phyloP scores from a whole-genome alignment of 2,797 vertebrate species.

The Xerus rutilus region DNA sequence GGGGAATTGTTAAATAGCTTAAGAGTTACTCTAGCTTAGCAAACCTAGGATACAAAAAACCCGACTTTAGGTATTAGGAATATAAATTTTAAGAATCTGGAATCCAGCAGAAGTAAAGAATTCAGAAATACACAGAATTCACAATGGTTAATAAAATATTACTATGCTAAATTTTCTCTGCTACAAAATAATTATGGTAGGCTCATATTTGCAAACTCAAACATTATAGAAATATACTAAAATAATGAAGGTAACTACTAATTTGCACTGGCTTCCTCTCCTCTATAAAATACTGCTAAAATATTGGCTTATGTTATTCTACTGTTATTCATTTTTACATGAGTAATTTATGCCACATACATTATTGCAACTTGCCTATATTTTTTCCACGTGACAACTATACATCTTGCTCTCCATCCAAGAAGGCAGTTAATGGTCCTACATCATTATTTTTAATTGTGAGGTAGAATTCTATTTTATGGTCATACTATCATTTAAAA shows the following conservation, averaged over 20 bases:
- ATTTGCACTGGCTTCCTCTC: neutral
- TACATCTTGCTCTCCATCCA: neutral
- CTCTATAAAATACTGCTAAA: neutral
- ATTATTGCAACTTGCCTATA: neutral
- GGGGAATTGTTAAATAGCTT: slow-evolving; percentile 37
- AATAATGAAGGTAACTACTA: slow-evolving; percentile 10
- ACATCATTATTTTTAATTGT: neutral
- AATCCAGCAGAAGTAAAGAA: neutral
- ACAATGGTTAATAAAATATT: slow-evolving; percentile 46
- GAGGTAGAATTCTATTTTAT: slow-evolving; percentile 52
- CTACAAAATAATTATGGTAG: neutral
- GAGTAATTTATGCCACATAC: neutral
- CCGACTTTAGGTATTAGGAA: neutral
- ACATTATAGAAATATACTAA: slow-evolving; percentile 3
- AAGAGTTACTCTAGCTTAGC: neutral
- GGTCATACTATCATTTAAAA: slow-evolving; percentile 28
- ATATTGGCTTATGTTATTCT: neutral
- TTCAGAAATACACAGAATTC: slow-evolving; percentile 18
- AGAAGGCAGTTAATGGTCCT: neutral
- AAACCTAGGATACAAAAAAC: neutral
- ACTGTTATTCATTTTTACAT: slow-evolving; percentile 25
- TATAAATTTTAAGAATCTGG: neutral
- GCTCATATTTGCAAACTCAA: slow-evolving; percentile 19
- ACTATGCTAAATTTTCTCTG: slow-evolving; percentile 15
- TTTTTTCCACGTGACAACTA: neutral